Evolutionary conservation across 1,140 invertebrate species (phyloP).

Genomic region (Portunus trituberculatus): DNA sequence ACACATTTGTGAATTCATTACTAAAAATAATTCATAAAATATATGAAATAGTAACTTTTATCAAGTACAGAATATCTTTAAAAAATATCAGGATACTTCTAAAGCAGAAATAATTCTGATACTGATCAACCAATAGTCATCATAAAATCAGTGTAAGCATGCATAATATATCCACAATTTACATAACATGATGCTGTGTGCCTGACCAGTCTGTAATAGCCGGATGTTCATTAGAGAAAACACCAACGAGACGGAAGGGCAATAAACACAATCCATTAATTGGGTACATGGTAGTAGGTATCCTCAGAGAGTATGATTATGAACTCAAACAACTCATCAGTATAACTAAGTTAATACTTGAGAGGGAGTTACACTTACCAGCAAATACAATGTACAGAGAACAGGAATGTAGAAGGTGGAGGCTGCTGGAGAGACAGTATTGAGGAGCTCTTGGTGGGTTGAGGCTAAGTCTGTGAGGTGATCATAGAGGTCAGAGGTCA

Average conservation of each 20-base stretch:
- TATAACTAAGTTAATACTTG: neutral
- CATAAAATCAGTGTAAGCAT: neutral
- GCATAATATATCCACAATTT: neutral
- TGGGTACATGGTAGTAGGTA: neutral
- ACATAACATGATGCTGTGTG: neutral
- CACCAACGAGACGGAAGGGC: neutral
- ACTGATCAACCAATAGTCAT: neutral
- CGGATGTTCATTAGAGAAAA: neutral
- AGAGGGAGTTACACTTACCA: constrained; percentile 28
- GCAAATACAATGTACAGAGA: constrained; percentile 44
- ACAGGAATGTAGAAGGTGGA: constrained; percentile 59
- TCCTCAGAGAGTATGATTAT: neutral
- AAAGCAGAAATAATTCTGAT: neutral
- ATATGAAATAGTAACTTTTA: neutral
- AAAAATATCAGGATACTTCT: neutral
- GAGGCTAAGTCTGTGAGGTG: neutral
- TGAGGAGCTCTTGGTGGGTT: neutral
- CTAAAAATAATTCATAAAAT: neutral
- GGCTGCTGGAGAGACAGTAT: constrained; percentile 37
- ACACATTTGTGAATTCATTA: neutral
- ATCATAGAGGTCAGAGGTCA: neutral
- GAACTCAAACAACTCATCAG: neutral
- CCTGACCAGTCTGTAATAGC: neutral
- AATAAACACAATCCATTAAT: neutral
- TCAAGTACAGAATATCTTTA: neutral